A percentile compares a stretch with the other conserved stretches of the same genome.
These are phyloP conservation scores for Alentia gelatinosa DNA, from an alignment of 2,888 invertebrate genomes.

Conservation along the genomic window DNA sequence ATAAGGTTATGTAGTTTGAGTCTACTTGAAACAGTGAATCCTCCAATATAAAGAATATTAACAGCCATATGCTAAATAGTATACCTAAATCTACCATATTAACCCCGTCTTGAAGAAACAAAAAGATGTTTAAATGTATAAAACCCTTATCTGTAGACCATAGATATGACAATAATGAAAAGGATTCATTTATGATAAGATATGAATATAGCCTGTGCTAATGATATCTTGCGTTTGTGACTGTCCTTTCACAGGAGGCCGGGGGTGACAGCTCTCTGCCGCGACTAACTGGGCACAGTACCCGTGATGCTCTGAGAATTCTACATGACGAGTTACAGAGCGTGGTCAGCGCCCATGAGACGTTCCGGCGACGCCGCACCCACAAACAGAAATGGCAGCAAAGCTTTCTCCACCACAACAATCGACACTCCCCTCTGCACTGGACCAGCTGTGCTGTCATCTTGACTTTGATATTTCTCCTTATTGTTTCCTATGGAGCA, in stretches of 20 bases:
- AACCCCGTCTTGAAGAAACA: not conserved
- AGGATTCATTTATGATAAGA: not conserved
- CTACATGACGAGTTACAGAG: conserved; percentile 60
- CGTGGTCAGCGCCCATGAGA: conserved; percentile 24
- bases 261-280: conserved; percentile 28
- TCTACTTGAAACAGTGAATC: too few relatives aligned
- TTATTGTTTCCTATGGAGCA: conserved; percentile 40
- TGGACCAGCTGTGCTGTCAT: conserved; percentile 55
- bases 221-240: too few relatives aligned
- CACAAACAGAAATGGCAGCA: not conserved
- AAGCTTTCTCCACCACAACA: conserved; percentile 51
- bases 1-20: too few relatives aligned
- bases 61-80: not conserved
- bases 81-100: not conserved
- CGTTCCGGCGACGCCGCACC: not conserved
- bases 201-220: too few relatives aligned
- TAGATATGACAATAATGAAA: not conserved
- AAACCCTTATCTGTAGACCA: not conserved
- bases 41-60: too few relatives aligned
- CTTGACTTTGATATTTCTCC: not conserved
- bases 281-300: conserved; percentile 59
- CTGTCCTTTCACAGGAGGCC: not conserved
- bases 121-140: not conserved
- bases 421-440: conserved; percentile 48
- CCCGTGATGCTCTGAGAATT: conserved; percentile 62